A percentile compares a stretch with the other conserved stretches of the same genome.
Conservation (phyloP, 2,888 invertebrate species). For the Amiota mariae region DNA sequence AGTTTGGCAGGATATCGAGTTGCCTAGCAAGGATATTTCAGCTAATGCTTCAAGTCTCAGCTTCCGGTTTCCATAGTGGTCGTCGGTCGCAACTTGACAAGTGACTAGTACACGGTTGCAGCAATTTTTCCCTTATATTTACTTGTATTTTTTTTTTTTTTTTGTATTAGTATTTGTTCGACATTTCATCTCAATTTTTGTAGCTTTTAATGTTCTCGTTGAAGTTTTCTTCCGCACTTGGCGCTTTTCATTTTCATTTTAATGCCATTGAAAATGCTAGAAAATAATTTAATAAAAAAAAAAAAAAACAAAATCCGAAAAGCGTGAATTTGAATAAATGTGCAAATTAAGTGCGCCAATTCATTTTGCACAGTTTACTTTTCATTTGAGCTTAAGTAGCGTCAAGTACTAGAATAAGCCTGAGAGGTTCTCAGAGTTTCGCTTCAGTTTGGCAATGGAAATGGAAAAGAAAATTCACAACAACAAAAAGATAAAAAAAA, state of each 20-base stretch:
- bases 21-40: no score
- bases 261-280: neutral
- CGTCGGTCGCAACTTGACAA: neutral
- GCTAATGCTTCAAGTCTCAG: neutral
- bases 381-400: slow-evolving; percentile 1
- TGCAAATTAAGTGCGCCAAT: slow-evolving; percentile 19
- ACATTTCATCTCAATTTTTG: neutral
- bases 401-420: neutral
- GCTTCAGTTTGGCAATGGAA: no score
- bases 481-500: neutral
- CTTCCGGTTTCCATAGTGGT: slow-evolving; percentile 17
- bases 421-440: neutral
- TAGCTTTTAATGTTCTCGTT: neutral
- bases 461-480: neutral
- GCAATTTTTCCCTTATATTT: neutral
- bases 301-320: neutral
- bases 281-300: slow-evolving; percentile 12
- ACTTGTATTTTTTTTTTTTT: neutral
- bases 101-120: neutral
- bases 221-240: slow-evolving; percentile 6
- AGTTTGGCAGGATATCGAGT: neutral
- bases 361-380: slow-evolving; percentile 12
- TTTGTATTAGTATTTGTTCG: neutral
- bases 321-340: slow-evolving; percentile 28
- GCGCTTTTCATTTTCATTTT: neutral